Conservation (phyloP, 2,113 vertebrate species). For the Sapayoa aenigma region DNA sequence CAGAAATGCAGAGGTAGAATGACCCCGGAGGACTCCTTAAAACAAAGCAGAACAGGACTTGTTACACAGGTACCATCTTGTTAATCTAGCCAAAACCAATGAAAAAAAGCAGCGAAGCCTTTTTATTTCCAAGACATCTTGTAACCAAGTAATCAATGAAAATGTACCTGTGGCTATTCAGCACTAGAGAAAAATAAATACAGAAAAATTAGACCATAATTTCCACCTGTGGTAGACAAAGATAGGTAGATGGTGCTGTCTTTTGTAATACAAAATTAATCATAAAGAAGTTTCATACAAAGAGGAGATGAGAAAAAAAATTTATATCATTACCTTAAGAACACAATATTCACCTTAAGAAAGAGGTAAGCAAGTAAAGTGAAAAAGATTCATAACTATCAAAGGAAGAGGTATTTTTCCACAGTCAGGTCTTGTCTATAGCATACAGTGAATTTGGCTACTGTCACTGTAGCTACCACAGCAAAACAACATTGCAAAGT, state of each 20-base stretch:
- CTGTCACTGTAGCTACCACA: background rate
- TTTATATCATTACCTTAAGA: background rate
- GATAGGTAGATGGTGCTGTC: background rate
- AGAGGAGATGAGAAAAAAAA: background rate
- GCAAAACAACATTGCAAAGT: constrained; percentile 6
- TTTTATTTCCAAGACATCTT: background rate
- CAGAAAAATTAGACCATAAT: background rate
- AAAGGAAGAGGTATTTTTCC: background rate
- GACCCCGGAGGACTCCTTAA: background rate
- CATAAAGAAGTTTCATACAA: background rate
- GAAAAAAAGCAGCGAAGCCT: background rate
- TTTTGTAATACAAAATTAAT: background rate
- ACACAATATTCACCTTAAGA: background rate
- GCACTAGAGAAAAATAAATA: background rate
- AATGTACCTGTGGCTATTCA: background rate
- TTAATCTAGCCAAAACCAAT: background rate
- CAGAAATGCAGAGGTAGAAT: background rate
- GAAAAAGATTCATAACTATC: background rate
- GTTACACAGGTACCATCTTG: background rate
- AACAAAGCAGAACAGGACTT: background rate
- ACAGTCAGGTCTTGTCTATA: background rate
- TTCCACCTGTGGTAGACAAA: background rate
- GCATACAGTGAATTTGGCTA: background rate
- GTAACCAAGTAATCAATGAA: background rate
- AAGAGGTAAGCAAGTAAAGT: background rate